These are phyloP conservation scores for Rynchops niger DNA, from an alignment of 2,113 vertebrate genomes.

Conservation along the genomic window DNA sequence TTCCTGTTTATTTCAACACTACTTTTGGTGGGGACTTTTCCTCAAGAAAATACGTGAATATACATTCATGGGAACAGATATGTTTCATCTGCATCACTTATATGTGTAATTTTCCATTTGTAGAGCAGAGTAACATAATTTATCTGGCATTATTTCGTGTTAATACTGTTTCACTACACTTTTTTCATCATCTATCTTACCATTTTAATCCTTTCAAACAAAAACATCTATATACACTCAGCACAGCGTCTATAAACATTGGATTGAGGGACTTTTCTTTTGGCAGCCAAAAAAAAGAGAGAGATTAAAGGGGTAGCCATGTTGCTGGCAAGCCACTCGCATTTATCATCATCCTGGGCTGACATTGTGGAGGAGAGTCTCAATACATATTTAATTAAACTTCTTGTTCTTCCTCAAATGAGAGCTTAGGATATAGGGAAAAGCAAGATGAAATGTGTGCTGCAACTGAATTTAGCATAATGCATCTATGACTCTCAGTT, in stretches of 20 bases:
- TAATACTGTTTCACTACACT: background rate
- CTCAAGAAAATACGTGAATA: background rate
- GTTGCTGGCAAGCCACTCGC: conserved; percentile 12
- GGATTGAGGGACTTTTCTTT: background rate
- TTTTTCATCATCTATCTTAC: background rate
- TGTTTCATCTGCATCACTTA: background rate
- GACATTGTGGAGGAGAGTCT: background rate
- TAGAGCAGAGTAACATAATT: background rate
- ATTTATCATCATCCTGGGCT: conserved; percentile 30
- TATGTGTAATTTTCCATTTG: background rate
- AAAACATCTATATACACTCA: background rate
- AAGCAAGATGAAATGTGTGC: conserved; percentile 2
- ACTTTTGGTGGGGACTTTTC: background rate
- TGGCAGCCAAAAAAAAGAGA: conserved; percentile 1
- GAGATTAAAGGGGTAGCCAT: conserved; percentile 14
- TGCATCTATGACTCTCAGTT: background rate
- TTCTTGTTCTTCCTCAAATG: conserved; percentile 51
- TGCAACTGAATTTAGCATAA: background rate
- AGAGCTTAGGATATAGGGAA: background rate
- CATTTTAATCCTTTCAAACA: conserved; percentile 8
- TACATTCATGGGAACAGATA: background rate
- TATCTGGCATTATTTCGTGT: background rate
- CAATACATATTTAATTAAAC: conserved; percentile 69
- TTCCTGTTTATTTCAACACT: background rate
- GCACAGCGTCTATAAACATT: background rate